Percentiles rank a stretch among this genome's conserved stretches.
phyloP scores from a whole-genome alignment of 2,113 vertebrate species.

The Copsychus sechellarum region DNA sequence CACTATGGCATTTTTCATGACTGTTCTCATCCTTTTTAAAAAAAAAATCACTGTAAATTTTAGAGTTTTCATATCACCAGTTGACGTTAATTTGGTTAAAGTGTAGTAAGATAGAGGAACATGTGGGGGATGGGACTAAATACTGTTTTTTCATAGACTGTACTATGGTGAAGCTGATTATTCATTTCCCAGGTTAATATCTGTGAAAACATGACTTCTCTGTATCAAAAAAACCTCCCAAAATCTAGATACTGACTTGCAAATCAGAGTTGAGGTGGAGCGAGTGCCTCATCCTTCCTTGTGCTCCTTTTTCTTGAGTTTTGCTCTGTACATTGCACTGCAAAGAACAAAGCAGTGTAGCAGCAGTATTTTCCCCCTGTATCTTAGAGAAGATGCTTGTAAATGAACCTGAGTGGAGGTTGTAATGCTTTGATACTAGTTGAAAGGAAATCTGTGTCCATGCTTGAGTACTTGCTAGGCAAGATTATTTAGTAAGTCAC shows the following conservation, averaged over 20 bases:
- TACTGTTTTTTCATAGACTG: neutral
- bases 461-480: neutral
- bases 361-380: neutral
- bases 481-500: neutral
- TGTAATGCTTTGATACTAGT: neutral
- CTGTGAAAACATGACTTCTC: neutral
- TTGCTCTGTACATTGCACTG: neutral
- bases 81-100: neutral
- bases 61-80: neutral
- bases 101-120: neutral
- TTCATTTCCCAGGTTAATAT: neutral
- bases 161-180: neutral
- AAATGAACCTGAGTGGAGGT: neutral
- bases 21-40: neutral
- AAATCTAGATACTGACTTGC: neutral
- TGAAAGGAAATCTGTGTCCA: neutral
- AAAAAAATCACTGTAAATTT: neutral
- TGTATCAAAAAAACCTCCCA: rapidly evolving
- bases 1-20: neutral
- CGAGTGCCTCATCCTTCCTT: neutral
- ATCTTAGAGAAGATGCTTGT: neutral
- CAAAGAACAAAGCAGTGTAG: neutral
- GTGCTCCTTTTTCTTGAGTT: neutral
- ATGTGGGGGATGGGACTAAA: neutral
- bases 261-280: neutral